phyloP scores from a whole-genome alignment of 2,113 vertebrate genomes.

The Pongo abelii region DNA sequence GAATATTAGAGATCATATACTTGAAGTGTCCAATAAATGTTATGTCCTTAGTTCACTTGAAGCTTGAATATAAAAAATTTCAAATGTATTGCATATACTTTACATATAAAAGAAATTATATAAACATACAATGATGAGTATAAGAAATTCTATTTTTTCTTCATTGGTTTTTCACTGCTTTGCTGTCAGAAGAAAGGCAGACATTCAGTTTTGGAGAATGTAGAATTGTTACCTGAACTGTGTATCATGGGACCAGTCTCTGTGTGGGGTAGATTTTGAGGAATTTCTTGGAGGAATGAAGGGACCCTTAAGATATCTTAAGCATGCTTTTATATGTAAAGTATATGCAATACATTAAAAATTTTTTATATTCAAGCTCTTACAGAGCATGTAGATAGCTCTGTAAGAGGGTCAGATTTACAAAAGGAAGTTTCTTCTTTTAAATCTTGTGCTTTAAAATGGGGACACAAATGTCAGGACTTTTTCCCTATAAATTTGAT shows the following conservation, averaged over 20 bases:
- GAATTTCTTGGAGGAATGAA: background rate
- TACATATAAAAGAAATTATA: conserved; percentile 5
- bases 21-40: background rate
- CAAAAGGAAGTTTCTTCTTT: conserved; percentile 35
- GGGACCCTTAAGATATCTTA: background rate
- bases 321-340: conserved; percentile 1
- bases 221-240: background rate
- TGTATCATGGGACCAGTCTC: background rate
- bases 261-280: background rate
- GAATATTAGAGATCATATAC: conserved; percentile 7
- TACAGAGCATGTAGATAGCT: background rate
- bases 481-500: background rate
- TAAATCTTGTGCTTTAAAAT: conserved; percentile 41
- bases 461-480: background rate
- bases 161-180: background rate
- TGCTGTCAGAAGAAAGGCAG: conserved; percentile 17
- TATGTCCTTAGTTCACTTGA: background rate
- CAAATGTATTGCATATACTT: background rate
- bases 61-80: conserved; percentile 22
- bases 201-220: background rate
- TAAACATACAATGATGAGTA: background rate
- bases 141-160: background rate
- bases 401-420: background rate
- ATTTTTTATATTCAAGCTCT: background rate
- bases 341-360: background rate